Conservation (phyloP, 2,888 invertebrate genomes). For the Standfussiana lucernea region DNA sequence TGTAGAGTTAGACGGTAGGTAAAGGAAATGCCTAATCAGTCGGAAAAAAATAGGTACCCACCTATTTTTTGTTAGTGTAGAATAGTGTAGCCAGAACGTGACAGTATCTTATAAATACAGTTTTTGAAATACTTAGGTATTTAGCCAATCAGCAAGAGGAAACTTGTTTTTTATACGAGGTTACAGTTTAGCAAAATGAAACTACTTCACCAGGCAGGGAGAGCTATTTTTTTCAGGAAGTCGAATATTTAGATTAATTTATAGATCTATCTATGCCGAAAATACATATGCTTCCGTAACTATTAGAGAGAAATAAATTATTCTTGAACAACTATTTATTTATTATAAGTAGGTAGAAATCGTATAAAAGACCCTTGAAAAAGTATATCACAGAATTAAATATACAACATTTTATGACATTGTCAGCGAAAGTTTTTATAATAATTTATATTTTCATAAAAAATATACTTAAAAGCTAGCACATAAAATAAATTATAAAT, state of each 20-base stretch:
- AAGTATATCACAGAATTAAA: slow-evolving; percentile 72
- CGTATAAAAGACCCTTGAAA: slow-evolving; percentile 63
- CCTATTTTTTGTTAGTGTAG: background rate
- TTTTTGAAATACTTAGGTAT: background rate
- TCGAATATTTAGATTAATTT: slow-evolving; percentile 21
- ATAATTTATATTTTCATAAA: slow-evolving; percentile 32
- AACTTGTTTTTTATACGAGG: background rate
- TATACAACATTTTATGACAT: slow-evolving; percentile 46
- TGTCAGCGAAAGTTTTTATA: slow-evolving; percentile 32
- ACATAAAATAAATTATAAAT: slow-evolving; percentile 62
- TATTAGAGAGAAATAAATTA: slow-evolving; percentile 2
- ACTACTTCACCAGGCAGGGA: background rate
- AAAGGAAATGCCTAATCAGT: background rate
- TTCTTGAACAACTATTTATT: slow-evolving; percentile 39
- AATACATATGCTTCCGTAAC: background rate
- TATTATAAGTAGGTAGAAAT: slow-evolving; percentile 58
- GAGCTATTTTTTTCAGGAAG: background rate
- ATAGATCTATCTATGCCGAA: slow-evolving; percentile 1
- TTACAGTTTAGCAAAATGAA: background rate
- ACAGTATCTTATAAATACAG: background rate
- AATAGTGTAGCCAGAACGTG: background rate
- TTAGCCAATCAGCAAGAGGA: background rate
- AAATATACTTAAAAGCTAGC: slow-evolving; percentile 34
- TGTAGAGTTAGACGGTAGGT: background rate
- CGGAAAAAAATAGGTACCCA: background rate